Base-by-base conservation (phyloP, 2,888 invertebrate species). In the Sipunculus nudus region DNA sequence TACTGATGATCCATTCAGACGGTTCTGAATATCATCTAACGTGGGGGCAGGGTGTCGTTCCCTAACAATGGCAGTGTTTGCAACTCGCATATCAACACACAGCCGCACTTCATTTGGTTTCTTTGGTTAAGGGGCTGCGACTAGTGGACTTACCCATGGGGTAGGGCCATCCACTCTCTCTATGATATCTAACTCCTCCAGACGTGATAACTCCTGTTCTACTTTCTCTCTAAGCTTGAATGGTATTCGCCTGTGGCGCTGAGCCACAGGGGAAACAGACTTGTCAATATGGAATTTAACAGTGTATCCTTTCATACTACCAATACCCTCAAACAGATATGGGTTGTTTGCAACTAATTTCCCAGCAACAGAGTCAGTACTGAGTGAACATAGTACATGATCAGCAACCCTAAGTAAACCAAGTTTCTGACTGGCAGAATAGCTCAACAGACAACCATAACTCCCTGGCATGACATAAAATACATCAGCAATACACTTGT, bases 121-220 rank as follows among this genome's bases (percentile, higher is more conserved):
- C 32, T 73, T 68, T 3, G 64, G 67, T 56, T 71, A 68, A 2
- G 72, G 71, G 13, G 63, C 72, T n/a, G 68, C 65, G 1, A 74
- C 71, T 1, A 74, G 63, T 8, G 70, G 71, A 21, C 70, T 68
- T 2, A 75, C 71, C 73, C 74, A 75, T 3, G 72, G 72, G n/a
- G 74, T 73, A 16, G 68, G 74, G 2, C 70, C 75, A 46, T 58
- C 63, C 25, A 73, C 70, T 40, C 47, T 55, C 41, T 75, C 75
- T 21, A 76, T 75, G 26, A 75, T 64, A 43, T 70, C 73, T n/a
- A 63, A 39, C 16, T 64, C 54, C 41, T 67, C 58, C 13, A 71
- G 59, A 19, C 62, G 54, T 38, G 69, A 50, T 16, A 73, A 48
- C 49, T 75, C 66, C 43, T 63, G 21, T 53, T 70, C 65, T 2